These are phyloP conservation scores for Vidua macroura DNA, from an alignment of 2,113 vertebrate species.

Conservation along the genomic window DNA sequence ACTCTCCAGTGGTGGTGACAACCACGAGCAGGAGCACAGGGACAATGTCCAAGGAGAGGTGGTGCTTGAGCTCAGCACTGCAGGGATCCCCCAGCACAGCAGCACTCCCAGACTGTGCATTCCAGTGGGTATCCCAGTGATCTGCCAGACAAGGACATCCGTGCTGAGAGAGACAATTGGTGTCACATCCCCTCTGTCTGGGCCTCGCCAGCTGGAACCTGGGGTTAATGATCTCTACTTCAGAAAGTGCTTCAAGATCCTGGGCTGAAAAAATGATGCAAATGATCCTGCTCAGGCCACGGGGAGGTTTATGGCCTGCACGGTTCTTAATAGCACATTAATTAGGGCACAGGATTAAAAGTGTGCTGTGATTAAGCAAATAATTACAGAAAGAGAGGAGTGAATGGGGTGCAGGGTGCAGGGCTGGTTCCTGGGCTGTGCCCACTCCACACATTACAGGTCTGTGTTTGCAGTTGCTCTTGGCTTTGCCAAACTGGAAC, in stretches of 20 bases:
- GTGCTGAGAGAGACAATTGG: neutral
- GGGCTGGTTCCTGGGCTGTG: neutral
- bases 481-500: conserved; percentile 18
- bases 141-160: neutral
- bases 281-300: conserved; percentile 40
- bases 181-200: neutral
- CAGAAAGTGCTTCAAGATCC: conserved; percentile 23
- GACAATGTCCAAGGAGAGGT: rapidly evolving
- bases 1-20: rapidly evolving
- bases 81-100: rapidly evolving
- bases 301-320: conserved; percentile 51
- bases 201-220: conserved; percentile 14
- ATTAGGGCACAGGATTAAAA: conserved; percentile 53
- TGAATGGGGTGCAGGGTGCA: conserved; percentile 35
- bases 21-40: rapidly evolving
- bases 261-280: conserved; percentile 6
- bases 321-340: conserved; percentile 38
- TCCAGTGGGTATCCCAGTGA: neutral
- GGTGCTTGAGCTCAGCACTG: neutral
- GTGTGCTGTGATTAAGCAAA: conserved; percentile 61
- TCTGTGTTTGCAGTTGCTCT: neutral
- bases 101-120: neutral
- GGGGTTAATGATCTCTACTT: conserved; percentile 53
- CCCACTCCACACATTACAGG: neutral
- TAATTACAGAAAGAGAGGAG: conserved; percentile 50